phyloP scores from a whole-genome alignment of 2,888 invertebrate genomes.

The Idaea aversata region DNA sequence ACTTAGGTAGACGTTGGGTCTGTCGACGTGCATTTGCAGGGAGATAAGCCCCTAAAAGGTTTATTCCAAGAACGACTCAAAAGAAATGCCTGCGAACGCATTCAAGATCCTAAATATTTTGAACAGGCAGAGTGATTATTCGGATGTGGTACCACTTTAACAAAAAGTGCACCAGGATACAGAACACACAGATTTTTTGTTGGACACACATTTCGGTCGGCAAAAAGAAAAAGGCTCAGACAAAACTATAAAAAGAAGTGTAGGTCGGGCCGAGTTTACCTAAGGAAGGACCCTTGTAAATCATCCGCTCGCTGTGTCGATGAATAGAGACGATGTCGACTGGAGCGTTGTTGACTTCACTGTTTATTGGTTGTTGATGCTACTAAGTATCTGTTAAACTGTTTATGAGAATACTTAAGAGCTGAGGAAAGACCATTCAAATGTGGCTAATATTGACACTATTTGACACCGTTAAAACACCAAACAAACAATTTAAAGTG shows the following conservation, averaged over 20 bases:
- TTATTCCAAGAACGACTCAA: constrained; percentile 65
- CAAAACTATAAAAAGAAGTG: constrained; percentile 77
- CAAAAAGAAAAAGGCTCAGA: constrained; percentile 71
- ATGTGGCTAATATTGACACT: constrained; percentile 27
- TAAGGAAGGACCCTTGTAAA: constrained; percentile 80
- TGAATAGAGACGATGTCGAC: constrained; percentile 67
- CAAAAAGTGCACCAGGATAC: constrained; percentile 77
- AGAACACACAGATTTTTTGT: constrained; percentile 74
- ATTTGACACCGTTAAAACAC: constrained; percentile 12
- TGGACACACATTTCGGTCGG: constrained; percentile 69
- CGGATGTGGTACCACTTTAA: constrained; percentile 77
- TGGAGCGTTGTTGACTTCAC: constrained; percentile 73
- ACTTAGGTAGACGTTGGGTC: constrained; percentile 42
- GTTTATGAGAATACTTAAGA: constrained; percentile 63
- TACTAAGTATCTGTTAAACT: constrained; percentile 72
- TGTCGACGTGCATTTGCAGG: constrained; percentile 39
- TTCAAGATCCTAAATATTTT: constrained; percentile 78
- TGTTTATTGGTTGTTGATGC: constrained; percentile 74
- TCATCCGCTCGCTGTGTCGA: constrained; percentile 71
- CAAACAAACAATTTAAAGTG: background rate
- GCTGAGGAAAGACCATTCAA: constrained; percentile 37
- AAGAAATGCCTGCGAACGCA: constrained; percentile 63
- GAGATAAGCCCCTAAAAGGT: constrained; percentile 46
- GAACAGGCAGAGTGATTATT: constrained; percentile 76
- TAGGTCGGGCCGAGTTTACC: constrained; percentile 75